Evolutionary conservation across 2,888 invertebrate species (phyloP), one percentile per base, ranked within the genome.

Genomic region (Hartigia nigra): DNA sequence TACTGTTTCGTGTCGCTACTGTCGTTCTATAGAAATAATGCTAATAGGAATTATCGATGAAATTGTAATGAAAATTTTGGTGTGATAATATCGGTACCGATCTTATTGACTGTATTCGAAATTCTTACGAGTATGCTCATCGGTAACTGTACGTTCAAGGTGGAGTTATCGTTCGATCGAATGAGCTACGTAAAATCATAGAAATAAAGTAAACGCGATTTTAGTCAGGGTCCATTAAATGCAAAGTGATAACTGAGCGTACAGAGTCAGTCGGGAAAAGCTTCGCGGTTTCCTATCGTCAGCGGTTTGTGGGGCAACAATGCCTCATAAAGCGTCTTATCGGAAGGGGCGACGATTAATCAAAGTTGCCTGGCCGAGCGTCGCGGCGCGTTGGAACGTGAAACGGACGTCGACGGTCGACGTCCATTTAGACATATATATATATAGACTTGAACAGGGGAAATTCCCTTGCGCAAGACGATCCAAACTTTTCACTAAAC

Each of bases 281-380:
- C 2, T 23, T 55, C 55, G 55, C 55, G 55, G 55, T 23, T 55
- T 9, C 55, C 9, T 55, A 55, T 55, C 55, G 55, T 2, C 55
- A 55, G 55, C 2, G 55, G 55, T 55, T 55, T 2, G 55, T 23
- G 76, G 74, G 72, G 76, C 76, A 79, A 84, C 82, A 83, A 84
- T 83, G 79, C 77, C 75, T 69, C 80, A 79, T 83, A 83, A 83
- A 84, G 78, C 80, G 76, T 79, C 80, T 83, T 80, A 78, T 81
- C 81, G 76, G 31, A 74, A 39, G 74, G 74, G 74, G 79, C 37
- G 78, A 70, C 79, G 78, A 82, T 83, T 82, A 82, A 83, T 83
- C 79, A 76, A 80, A 74, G 75, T 78, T 77, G 34, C 74, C 69
- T 14, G 31, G 36, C 37, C 35, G 75, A 74, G 35, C 31, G 75